Evolutionary conservation across 2,113 vertebrate genomes (phyloP).

Genomic region (Mustelus asterias): DNA sequence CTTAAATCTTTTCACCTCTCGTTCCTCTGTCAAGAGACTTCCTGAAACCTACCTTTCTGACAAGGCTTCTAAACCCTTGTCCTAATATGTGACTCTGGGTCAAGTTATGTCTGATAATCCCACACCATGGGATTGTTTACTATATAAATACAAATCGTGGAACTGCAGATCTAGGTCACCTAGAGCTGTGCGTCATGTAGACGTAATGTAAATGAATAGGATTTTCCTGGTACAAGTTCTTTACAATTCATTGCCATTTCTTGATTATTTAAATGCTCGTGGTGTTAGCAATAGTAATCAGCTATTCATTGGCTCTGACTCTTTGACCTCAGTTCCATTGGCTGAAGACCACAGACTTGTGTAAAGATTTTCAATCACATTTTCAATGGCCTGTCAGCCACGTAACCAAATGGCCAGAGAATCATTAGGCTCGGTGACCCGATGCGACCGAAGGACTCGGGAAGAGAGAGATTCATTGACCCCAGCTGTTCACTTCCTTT

Average conservation of each 20-base stretch:
- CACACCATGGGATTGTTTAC: background rate
- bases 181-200: background rate
- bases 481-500: background rate
- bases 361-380: background rate
- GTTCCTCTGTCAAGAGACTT: background rate
- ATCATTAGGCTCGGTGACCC: background rate
- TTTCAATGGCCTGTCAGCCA: background rate
- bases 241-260: background rate
- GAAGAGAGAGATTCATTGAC: background rate
- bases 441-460: background rate
- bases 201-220: background rate
- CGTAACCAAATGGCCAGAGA: background rate
- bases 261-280: background rate
- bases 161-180: background rate
- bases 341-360: background rate
- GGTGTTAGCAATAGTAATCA: background rate
- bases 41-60: background rate
- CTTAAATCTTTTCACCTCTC: background rate
- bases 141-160: background rate
- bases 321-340: constrained; percentile 1
- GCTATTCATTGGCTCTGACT: background rate
- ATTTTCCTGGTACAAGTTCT: background rate
- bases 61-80: background rate
- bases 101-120: background rate
- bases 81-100: background rate